These are phyloP conservation scores for Ferrisia virgata DNA, from an alignment of 2,888 invertebrate species.

Conservation along the genomic window DNA sequence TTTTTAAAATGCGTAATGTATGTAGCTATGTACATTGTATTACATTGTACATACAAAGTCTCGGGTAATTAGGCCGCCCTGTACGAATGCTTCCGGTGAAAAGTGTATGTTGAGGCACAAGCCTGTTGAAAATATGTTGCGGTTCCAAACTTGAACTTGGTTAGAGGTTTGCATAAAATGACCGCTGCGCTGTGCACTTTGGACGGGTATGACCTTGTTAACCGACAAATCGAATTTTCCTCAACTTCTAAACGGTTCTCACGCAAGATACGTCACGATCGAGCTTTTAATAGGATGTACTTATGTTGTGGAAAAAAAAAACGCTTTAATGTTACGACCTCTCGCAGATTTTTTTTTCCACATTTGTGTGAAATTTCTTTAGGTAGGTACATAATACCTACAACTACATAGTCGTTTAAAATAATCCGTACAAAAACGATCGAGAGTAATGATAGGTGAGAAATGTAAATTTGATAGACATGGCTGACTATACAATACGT, in stretches of 20 bases:
- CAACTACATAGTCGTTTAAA: neutral
- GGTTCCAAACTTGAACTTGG: neutral
- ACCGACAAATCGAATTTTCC: neutral
- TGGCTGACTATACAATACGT: neutral
- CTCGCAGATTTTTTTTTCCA: neutral
- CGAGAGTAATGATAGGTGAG: slow-evolving; percentile 17
- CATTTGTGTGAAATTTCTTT: slow-evolving; percentile 7
- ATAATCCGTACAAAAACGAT: neutral
- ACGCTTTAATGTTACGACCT: neutral
- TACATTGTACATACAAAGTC: neutral
- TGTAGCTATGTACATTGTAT: no score
- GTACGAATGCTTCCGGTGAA: neutral
- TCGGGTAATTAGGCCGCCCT: neutral
- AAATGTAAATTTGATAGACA: slow-evolving; percentile 19
- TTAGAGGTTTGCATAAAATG: neutral
- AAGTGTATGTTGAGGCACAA: neutral
- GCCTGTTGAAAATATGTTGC: neutral
- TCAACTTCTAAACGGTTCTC: neutral
- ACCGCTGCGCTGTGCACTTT: neutral
- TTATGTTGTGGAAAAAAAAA: neutral
- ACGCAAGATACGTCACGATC: neutral
- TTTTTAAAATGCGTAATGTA: no score
- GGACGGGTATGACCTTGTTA: neutral
- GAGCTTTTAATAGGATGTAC: neutral
- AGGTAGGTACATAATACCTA: no score